Conservation (phyloP, 2,888 invertebrate species). For the Drosophila falleni region DNA sequence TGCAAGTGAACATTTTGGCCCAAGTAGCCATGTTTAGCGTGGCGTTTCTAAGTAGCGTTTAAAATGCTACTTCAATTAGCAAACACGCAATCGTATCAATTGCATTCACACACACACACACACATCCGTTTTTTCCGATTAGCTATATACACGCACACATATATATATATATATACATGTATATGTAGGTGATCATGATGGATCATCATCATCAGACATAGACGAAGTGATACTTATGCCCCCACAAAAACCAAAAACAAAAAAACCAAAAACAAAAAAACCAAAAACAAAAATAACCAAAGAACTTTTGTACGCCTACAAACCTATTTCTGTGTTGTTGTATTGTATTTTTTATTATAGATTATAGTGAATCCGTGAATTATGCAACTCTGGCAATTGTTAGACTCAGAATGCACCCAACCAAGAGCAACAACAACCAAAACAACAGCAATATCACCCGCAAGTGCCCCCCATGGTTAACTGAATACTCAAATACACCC, state of each 20-base stretch:
- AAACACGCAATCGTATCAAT: conserved; percentile 54
- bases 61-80: conserved; percentile 50
- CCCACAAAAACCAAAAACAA: conserved; percentile 12
- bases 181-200: conserved; percentile 39
- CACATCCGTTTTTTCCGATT: conserved; percentile 53
- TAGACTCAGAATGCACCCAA: conserved; percentile 75
- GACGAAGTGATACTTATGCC: conserved; percentile 55
- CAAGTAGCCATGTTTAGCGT: conserved; percentile 77
- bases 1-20: conserved; percentile 82
- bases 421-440: conserved; percentile 54
- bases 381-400: conserved; percentile 80
- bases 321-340: conserved; percentile 70
- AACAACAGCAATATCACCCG: conserved; percentile 63
- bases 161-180: conserved; percentile 5
- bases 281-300: conserved; percentile 23
- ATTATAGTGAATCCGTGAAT: conserved; percentile 80
- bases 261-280: conserved; percentile 18
- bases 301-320: conserved; percentile 63
- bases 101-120: conserved; percentile 50
- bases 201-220: conserved; percentile 50
- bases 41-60: conserved; percentile 74
- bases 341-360: conserved; percentile 76
- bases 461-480: conserved; percentile 62
- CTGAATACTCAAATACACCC: conserved; percentile 56
- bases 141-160: conserved; percentile 14